Percentiles rank a stretch among this genome's conserved stretches.
These are phyloP conservation scores for Pangasius krempfi DNA, from an alignment of 2,797 vertebrate species.

Conservation along the genomic window DNA sequence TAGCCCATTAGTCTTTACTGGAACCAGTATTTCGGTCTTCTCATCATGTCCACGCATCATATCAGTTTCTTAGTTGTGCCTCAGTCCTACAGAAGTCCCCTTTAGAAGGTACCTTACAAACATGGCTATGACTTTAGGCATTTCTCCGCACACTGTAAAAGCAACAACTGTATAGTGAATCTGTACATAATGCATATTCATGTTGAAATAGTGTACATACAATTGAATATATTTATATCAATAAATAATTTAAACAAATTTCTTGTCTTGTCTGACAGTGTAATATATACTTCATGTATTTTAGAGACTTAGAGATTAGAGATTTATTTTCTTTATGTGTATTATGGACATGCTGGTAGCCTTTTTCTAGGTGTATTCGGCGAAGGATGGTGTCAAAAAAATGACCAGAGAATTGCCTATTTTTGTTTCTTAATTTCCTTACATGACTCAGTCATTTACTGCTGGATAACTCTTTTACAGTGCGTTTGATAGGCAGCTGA, in stretches of 20 bases:
- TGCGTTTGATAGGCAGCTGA: background rate
- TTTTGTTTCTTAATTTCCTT: background rate
- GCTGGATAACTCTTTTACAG: background rate
- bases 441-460: background rate
- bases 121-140: constrained; percentile 48
- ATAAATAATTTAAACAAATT: constrained; percentile 52
- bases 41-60: constrained; percentile 5
- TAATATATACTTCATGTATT: background rate
- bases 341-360: background rate
- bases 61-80: constrained; percentile 24
- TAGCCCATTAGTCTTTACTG: background rate
- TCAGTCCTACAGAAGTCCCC: constrained; percentile 56
- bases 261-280: constrained; percentile 25
- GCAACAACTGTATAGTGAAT: constrained; percentile 60
- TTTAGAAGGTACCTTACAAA: constrained; percentile 61
- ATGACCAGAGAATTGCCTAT: background rate
- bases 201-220: constrained; percentile 77
- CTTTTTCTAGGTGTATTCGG: background rate
- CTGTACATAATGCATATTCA: constrained; percentile 66
- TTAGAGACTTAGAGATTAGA: background rate
- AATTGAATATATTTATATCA: constrained; percentile 79
- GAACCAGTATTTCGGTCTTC: constrained; percentile 33
- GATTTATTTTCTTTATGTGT: background rate
- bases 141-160: constrained; percentile 51
- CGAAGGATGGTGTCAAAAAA: background rate